Base-by-base conservation (phyloP, 2,888 invertebrate species). In the Pollenia angustigena region DNA sequence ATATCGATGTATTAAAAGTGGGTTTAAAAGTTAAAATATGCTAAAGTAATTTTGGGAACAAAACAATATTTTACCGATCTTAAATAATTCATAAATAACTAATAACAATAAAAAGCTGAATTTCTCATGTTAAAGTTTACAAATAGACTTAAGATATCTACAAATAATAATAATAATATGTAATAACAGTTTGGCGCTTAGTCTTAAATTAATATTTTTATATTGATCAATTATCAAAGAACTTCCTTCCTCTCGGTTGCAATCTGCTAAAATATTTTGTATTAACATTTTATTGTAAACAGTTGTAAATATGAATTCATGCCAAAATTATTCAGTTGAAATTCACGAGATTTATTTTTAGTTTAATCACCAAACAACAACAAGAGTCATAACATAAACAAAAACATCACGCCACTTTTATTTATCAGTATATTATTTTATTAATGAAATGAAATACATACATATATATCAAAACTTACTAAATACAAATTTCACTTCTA, bases 341-440 rank as follows among this genome's bases (percentile, higher is more conserved):
- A 71, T 80, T 60, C 80, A 80, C 71, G 80, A 62, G 60, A 80
- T 80, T 80, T 71, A 52, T 71, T 71, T 79, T 64, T 72, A 48
- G 40, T 54, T 64, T 72, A 32, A 48, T 58, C 48, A 50, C 14
- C 7, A 64, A 46, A 18, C 46, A 54, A 72, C 23, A 71, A 23
- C 6, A 14, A 50, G 52, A 56, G 50, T 69, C 32, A 69, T 69
- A 72, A 52, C 52, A 56, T 48, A 75, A 81, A 58, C 74, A 81
- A 86, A 72, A 82, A 82, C 48, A 86, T 82, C 82, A 86, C 79
- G 82, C 85, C 85, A 86, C 78, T 82, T 79, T 85, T 80, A 82
- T 71, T 85, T 80, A 82, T 71, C 74, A 71, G 62, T 23, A 8
- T 64, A 32, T 68, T 71, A 32, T 44, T 16, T 2, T 9, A 44